Percentiles rank a stretch among this genome's conserved stretches.
Conservation (phyloP, 1,140 invertebrate genomes). For the Cataglyphis hispanica region DNA sequence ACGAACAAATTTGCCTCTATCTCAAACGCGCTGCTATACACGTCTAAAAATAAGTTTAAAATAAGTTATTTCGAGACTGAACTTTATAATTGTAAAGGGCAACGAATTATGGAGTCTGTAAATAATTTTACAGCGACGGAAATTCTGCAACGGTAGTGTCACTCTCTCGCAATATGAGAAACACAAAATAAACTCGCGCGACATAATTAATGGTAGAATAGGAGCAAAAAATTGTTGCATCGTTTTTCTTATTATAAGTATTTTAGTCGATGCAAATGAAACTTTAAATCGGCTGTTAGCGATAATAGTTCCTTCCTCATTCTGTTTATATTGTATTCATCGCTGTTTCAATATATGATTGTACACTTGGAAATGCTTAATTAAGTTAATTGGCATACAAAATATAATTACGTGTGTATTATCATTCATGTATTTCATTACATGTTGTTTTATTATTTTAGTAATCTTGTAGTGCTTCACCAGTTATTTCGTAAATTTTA, state of each 20-base stretch:
- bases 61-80: constrained; percentile 43
- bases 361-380: constrained; percentile 63
- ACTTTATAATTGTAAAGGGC: constrained; percentile 47
- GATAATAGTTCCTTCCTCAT: constrained; percentile 31
- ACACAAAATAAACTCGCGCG: not conserved
- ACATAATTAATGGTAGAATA: constrained; percentile 51
- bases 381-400: constrained; percentile 69
- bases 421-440: no score
- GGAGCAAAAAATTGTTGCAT: constrained; percentile 52
- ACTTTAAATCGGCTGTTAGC: constrained; percentile 28
- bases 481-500: constrained; percentile 10
- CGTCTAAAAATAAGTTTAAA: constrained; percentile 54
- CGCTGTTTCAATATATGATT: not conserved
- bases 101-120: constrained; percentile 49
- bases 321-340: constrained; percentile 48
- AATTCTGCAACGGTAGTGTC: constrained; percentile 34
- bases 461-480: not conserved
- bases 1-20: constrained; percentile 21
- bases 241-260: constrained; percentile 39
- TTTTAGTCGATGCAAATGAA: constrained; percentile 10
- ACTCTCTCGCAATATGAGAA: constrained; percentile 54
- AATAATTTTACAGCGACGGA: constrained; percentile 44
- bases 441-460: no score
- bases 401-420: no score
- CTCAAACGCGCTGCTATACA: not conserved